Base-by-base conservation (phyloP, 2,797 vertebrate species). In the Scomberomorus guttatus region DNA sequence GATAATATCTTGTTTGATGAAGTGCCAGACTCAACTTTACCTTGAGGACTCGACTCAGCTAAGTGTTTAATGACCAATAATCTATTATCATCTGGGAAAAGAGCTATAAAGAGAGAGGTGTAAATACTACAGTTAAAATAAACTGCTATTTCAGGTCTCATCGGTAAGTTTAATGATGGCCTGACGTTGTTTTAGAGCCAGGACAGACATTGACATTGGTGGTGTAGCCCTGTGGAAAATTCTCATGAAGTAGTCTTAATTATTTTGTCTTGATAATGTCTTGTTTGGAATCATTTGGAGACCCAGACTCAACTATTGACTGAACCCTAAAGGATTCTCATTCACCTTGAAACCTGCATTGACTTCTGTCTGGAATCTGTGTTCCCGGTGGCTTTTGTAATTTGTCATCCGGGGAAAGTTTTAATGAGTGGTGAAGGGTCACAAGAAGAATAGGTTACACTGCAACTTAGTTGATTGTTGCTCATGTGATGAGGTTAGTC, bases 271-370 rank as follows among this genome's bases (percentile, higher is more conserved):
- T 20, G 39, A 32, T 55, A 4, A 34, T 17, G 51, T 61, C 48
- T 46, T 14, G 6, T 57, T 62, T 57, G 1, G 25, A 10, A 39
- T 27, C 3, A 7, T 54, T 46, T 25, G 18, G 34, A 59, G 18
- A 58, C 0, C 22, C 54, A 56, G 70, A 75, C 66, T 71, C 54
- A 59, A 18, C 20, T 51, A 56, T 61, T 9, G 50, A 67, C 32
- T n/a, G 24, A 32, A 71, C 20, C 24, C 48, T 65, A 5, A 15
- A 22, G 11, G 72, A 51, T 50, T 39, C 14, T 56, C 34, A 1
- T 48, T 70, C n/a, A 48, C 60, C 66, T 66, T 60, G 39, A 60
- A 76, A 61, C 39, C 3, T 22, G 9, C 56, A 10, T 24, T 29
- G 24, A 8, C 29, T 57, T 42, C 56, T 42, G 55, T 69, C 65